phyloP scores from a whole-genome alignment of 1,140 invertebrate genomes.

The Drosophila parabipectinata region DNA sequence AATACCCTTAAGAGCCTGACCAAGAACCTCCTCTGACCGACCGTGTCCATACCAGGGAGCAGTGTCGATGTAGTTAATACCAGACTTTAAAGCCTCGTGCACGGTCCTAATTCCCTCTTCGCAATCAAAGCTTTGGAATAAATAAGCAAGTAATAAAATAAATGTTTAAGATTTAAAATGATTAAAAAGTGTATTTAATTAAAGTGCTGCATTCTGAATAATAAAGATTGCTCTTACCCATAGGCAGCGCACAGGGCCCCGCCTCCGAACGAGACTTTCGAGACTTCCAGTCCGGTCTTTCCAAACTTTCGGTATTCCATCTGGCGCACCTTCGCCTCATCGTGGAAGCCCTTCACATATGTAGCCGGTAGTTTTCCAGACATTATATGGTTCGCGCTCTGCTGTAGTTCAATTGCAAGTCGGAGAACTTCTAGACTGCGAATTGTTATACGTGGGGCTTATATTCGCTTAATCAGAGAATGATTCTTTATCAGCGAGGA shows the following conservation, averaged over 20 bases:
- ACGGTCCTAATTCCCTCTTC: conserved; percentile 89
- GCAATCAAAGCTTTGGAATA: conserved; percentile 85
- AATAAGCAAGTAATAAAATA: background rate
- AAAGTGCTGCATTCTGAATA: background rate
- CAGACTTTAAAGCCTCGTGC: conserved; percentile 88
- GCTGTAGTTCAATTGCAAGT: conserved; percentile 18
- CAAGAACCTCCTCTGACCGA: conserved; percentile 91
- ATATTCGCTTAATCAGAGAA: conserved; percentile 16
- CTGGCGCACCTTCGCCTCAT: conserved; percentile 85
- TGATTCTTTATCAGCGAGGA: conserved; percentile 8
- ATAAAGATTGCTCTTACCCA: conserved; percentile 40
- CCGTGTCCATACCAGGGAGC: conserved; percentile 96
- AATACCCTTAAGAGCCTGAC: conserved; percentile 91
- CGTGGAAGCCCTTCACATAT: conserved; percentile 86
- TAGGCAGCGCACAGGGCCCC: conserved; percentile 61
- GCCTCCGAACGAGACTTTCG: conserved; percentile 86
- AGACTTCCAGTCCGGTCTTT: conserved; percentile 86
- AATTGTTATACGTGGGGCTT: conserved; percentile 9
- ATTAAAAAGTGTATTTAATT: background rate
- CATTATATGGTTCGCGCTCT: conserved; percentile 38
- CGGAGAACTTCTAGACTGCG: conserved; percentile 21
- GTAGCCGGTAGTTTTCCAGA: conserved; percentile 84
- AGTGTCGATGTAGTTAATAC: conserved; percentile 98
- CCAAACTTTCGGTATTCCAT: conserved; percentile 87
- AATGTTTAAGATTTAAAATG: background rate